These are phyloP conservation scores for Tachysurus vachellii DNA, from an alignment of 2,113 vertebrate species.

Conservation along the genomic window DNA sequence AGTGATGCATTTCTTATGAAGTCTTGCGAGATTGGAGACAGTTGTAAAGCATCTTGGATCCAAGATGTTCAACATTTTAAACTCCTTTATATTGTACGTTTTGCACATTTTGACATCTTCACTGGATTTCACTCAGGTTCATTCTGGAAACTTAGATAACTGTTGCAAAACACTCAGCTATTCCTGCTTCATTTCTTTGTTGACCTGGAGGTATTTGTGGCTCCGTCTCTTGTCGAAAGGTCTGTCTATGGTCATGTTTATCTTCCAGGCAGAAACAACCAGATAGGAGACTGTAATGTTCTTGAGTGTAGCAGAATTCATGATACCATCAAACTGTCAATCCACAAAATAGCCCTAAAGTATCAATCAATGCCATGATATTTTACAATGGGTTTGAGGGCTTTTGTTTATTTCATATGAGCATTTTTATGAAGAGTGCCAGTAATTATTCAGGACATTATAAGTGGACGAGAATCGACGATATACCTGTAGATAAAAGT, in stretches of 20 bases:
- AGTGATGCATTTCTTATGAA: too few relatives aligned
- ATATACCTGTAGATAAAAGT: neutral
- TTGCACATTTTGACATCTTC: too few relatives aligned
- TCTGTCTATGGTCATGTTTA: neutral
- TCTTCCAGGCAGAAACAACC: neutral
- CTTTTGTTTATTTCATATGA: neutral
- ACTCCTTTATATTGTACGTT: neutral
- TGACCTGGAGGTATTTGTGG: too few relatives aligned
- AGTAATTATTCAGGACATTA: neutral
- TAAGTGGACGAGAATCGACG: neutral
- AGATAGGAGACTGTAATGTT: neutral
- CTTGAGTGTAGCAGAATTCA: neutral
- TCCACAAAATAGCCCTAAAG: neutral
- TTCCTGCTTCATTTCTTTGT: too few relatives aligned
- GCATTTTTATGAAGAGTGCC: neutral
- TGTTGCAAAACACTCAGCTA: neutral
- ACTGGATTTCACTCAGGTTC: neutral
- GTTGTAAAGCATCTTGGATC: too few relatives aligned
- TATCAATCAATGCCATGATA: neutral
- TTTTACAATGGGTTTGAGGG: neutral
- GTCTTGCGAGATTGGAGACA: too few relatives aligned
- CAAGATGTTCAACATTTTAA: too few relatives aligned
- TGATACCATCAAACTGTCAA: neutral
- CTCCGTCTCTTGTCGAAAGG: neutral
- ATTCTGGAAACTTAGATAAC: neutral